Base-by-base conservation (phyloP, 2,888 invertebrate genomes). In the Nomada goodeniana region DNA sequence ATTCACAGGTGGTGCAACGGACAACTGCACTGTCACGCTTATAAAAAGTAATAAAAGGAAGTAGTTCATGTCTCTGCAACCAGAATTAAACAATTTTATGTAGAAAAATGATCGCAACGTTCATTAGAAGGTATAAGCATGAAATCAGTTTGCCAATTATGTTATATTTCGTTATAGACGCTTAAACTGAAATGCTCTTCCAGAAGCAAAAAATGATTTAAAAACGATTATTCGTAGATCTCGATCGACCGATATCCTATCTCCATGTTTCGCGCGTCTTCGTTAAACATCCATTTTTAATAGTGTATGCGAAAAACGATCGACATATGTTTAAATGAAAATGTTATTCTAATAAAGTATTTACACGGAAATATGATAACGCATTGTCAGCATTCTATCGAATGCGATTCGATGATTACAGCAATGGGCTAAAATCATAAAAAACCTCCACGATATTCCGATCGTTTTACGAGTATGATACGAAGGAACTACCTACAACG, bases 1-100 rank as follows among this genome's bases (percentile, higher is more conserved):
- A 59, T 87, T 92, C 13, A 95, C 94, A 10, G 95, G 95, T 15
- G 95, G 95, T 36, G 95, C 95, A 80, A 93, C 92, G 64, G 93
- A 93, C 11, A 88, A 84, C 86, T 94, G 93, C 57, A 93, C 74
- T 61, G 76, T 64, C 50, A 89, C 52, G 42, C 76, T 59, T 18
- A 81, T 53, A 7, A 86, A 23, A 15, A 83, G 18, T 0, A 89
- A 18, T 29, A 77, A 29, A 7, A 86, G 57, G 42, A 83, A 36
- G 42, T 63, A 76, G 64, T 77, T 76, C 91, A 91, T 91, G 57
- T 79, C 82, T 61, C 86, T 81, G 42, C 0, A 64, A 75, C 2
- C 20, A 20, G 76, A 20, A 15, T 29, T 73, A 3, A 18, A 36
- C 36, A 36, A 36, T 36, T 36, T 36, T 7, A 36, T 36, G 36